Percentiles rank a stretch among this genome's conserved stretches.
phyloP scores from a whole-genome alignment of 2,113 vertebrate genomes.

The Prietella phreatophila region DNA sequence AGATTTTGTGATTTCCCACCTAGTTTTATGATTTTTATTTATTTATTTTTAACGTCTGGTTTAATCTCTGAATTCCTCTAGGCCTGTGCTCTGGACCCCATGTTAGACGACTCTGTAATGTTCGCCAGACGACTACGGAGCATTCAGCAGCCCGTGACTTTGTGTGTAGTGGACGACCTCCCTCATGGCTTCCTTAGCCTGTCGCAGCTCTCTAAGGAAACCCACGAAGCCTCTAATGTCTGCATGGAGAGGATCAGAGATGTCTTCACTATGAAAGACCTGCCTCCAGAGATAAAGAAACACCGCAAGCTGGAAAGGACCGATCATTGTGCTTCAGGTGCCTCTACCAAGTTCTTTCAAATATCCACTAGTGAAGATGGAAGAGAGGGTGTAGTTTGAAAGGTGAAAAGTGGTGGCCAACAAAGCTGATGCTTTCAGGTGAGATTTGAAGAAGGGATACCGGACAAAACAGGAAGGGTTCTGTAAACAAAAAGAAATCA shows the following conservation, averaged over 20 bases:
- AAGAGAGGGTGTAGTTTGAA: conserved; percentile 42
- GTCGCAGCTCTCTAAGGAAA: conserved; percentile 81
- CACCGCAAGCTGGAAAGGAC: conserved; percentile 78
- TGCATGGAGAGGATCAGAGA: conserved; percentile 79
- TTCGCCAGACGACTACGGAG: conserved; percentile 81
- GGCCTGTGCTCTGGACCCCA: conserved; percentile 89
- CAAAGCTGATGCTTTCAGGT: conserved; percentile 38
- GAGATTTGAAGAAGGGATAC: conserved; percentile 57
- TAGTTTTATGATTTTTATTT: background rate
- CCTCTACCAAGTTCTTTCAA: conserved; percentile 44
- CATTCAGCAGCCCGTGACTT: conserved; percentile 76
- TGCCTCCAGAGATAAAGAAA: conserved; percentile 65
- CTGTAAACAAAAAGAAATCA: background rate
- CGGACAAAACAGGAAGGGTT: background rate
- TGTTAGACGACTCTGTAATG: conserved; percentile 91
- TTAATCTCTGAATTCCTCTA: conserved; percentile 50
- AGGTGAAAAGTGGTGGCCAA: background rate
- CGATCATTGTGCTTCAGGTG: conserved; percentile 42
- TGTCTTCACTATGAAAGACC: conserved; percentile 69
- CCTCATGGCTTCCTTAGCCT: conserved; percentile 91
- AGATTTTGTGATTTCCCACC: background rate
- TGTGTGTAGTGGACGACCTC: conserved; percentile 84
- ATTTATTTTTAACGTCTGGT: background rate
- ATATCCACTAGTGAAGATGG: conserved; percentile 48
- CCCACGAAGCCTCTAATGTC: conserved; percentile 75